These are phyloP conservation scores for Coelopa frigida DNA, from an alignment of 1,140 invertebrate genomes.

Conservation along the genomic window DNA sequence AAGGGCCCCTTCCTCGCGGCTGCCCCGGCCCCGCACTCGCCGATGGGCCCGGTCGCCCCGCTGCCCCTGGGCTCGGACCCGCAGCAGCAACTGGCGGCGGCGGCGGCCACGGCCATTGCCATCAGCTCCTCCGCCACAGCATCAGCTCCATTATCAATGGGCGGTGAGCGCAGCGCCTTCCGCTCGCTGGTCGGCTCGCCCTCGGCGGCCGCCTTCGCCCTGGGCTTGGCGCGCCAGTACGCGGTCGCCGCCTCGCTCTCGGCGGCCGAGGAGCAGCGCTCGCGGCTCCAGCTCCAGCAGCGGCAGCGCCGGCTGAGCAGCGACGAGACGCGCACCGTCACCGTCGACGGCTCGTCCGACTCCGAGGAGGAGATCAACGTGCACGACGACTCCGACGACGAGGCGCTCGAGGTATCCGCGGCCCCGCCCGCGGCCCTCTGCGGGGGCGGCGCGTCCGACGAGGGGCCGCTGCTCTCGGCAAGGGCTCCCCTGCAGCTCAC, in stretches of 20 bases:
- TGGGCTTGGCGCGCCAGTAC: slow-evolving; percentile 47
- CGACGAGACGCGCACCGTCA: slow-evolving; percentile 40
- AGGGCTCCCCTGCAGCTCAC: slow-evolving; percentile 32
- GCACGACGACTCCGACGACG: slow-evolving; percentile 57
- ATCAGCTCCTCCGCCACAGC: slow-evolving; percentile 23
- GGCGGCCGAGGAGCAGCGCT: slow-evolving; percentile 32
- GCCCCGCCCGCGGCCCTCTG: not conserved
- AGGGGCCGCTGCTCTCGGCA: slow-evolving; percentile 16
- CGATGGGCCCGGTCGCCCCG: not conserved
- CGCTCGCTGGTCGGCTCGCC: slow-evolving; percentile 55
- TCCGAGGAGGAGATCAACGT: slow-evolving; percentile 48
- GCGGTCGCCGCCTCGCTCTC: slow-evolving; percentile 46
- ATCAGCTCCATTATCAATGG: slow-evolving; percentile 52
- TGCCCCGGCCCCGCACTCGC: not conserved
- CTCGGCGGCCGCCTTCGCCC: slow-evolving; percentile 44
- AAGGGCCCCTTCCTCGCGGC: not conserved
- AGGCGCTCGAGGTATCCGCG: not conserved
- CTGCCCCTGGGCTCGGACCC: slow-evolving; percentile 2
- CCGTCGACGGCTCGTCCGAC: slow-evolving; percentile 31
- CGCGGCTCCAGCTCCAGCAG: slow-evolving; percentile 42
- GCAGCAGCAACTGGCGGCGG: slow-evolving; percentile 7
- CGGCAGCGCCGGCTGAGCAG: slow-evolving; percentile 54
- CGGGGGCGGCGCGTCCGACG: not conserved
- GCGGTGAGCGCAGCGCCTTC: slow-evolving; percentile 80
- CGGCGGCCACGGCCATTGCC: slow-evolving; percentile 24